Evolutionary conservation across 2,113 vertebrate genomes (phyloP).

Genomic region (Vimba vimba): DNA sequence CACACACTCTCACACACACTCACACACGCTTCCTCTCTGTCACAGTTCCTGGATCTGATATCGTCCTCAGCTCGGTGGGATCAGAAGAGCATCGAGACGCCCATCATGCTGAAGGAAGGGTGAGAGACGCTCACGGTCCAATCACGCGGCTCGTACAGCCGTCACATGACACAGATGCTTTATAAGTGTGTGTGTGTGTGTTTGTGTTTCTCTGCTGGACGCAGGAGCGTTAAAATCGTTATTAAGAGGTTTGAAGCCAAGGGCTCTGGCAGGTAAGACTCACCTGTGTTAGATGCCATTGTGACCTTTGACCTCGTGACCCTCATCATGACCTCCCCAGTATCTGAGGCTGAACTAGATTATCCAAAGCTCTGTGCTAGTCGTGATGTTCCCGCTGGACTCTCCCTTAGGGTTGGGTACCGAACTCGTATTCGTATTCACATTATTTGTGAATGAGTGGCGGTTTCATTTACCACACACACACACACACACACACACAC

Average conservation of each 20-base stretch:
- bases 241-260: slow-evolving; percentile 89
- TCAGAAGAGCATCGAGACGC: slow-evolving; percentile 94
- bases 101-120: slow-evolving; percentile 98
- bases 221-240: slow-evolving; percentile 87
- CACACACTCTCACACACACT: too few species aligned
- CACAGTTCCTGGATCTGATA: slow-evolving; percentile 95
- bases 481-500: too few species aligned
- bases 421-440: too few species aligned
- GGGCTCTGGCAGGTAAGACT: slow-evolving; percentile 86
- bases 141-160: not conserved
- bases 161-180: not conserved
- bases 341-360: not conserved
- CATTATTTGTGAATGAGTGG: too few species aligned
- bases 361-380: not conserved
- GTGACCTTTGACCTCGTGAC: slow-evolving; percentile 53
- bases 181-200: slow-evolving; percentile 15
- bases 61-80: slow-evolving; percentile 96
- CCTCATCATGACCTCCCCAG: slow-evolving; percentile 42
- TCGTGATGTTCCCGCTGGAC: not conserved
- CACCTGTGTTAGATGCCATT: slow-evolving; percentile 4
- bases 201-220: slow-evolving; percentile 80
- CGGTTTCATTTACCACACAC: too few species aligned
- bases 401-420: not conserved
- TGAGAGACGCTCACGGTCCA: slow-evolving; percentile 62
- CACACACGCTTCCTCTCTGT: not conserved